Conservation (phyloP, 2,797 vertebrate species). For the Peromyscus nudipes region DNA sequence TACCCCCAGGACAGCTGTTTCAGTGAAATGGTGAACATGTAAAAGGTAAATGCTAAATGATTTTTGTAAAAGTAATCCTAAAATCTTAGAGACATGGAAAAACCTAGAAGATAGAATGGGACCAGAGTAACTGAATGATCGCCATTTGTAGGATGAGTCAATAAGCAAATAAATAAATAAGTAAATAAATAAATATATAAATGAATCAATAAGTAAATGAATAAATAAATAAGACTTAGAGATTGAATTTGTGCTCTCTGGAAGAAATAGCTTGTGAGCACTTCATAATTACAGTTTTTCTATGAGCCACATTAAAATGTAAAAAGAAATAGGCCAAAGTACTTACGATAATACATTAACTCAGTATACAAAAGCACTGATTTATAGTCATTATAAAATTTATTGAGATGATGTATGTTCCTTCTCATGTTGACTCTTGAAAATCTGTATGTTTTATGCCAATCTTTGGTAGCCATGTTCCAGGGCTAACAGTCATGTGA, state of each 20-base stretch:
- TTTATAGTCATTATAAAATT: neutral
- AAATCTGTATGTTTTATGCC: neutral
- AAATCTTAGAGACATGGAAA: neutral
- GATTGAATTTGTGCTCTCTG: neutral
- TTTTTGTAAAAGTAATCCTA: neutral
- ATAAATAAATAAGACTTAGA: neutral
- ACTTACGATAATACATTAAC: slow-evolving; percentile 16
- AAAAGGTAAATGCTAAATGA: no score
- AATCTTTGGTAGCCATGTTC: neutral
- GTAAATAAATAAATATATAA: no score
- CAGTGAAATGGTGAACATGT: neutral
- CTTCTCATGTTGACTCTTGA: neutral
- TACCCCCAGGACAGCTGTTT: neutral
- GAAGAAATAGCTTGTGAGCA: neutral
- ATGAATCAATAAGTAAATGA: no score
- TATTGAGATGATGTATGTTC: neutral
- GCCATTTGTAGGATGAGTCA: neutral
- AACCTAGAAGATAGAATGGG: neutral
- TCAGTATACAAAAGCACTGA: neutral
- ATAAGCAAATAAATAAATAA: neutral
- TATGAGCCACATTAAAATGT: neutral
- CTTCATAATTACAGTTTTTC: neutral
- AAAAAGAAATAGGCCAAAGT: neutral
- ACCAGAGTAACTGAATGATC: neutral
- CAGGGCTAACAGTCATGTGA: rapidly evolving